Evolutionary conservation across 2,888 invertebrate genomes (phyloP).

Genomic region (Papilio gigon): DNA sequence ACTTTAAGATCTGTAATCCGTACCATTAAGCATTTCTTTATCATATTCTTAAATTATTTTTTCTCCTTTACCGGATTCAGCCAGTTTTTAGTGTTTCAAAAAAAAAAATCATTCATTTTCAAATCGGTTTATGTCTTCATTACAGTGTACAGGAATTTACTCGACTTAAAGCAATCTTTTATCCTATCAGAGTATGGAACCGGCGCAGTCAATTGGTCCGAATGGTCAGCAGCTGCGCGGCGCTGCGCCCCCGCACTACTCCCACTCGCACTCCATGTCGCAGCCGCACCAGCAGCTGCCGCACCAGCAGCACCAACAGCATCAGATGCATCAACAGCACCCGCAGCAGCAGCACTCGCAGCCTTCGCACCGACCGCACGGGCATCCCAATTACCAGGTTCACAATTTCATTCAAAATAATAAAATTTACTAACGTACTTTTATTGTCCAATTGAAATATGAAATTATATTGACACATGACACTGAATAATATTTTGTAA

Average conservation of each 20-base stretch:
- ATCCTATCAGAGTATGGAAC: conserved; percentile 44
- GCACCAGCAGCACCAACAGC: conserved; percentile 46
- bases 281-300: conserved; percentile 58
- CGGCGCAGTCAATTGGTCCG: conserved; percentile 44
- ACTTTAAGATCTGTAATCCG: too few relatives aligned
- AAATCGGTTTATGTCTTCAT: too few relatives aligned
- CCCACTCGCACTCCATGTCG: conserved; percentile 75
- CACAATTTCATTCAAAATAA: background rate
- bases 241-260: conserved; percentile 59
- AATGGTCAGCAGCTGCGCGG: conserved; percentile 47
- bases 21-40: too few relatives aligned
- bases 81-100: too few relatives aligned
- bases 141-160: background rate
- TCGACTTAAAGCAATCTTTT: background rate
- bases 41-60: too few relatives aligned
- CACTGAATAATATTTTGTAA: too few relatives aligned
- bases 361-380: conserved; percentile 46
- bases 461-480: too few relatives aligned
- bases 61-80: too few relatives aligned
- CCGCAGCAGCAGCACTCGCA: conserved; percentile 50
- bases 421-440: background rate
- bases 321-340: conserved; percentile 52
- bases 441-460: too few relatives aligned
- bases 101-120: too few relatives aligned
- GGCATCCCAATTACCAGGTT: conserved; percentile 54